These are phyloP conservation scores for Zaprionus kolodkinae DNA, from an alignment of 1,140 invertebrate genomes.

Conservation along the genomic window DNA sequence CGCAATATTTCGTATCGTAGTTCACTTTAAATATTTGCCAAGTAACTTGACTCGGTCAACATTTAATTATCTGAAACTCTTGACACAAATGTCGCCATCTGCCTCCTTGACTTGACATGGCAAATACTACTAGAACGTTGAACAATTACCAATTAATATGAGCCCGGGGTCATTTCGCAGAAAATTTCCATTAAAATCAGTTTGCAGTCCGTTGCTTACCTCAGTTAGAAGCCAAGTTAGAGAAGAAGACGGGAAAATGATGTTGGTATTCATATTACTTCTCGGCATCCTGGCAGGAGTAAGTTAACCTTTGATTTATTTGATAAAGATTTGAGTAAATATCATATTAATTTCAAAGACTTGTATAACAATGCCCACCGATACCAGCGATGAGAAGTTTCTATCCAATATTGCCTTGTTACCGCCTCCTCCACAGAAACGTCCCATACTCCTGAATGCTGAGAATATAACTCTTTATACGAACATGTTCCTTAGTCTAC, in stretches of 20 bases:
- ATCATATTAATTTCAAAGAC: not conserved
- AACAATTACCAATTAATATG: conserved; percentile 69
- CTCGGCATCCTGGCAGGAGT: not conserved
- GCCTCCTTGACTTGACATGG: conserved; percentile 31
- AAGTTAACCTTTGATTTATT: conserved; percentile 10
- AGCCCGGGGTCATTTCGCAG: conserved; percentile 46
- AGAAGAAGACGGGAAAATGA: conserved; percentile 25
- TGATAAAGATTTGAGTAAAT: no score
- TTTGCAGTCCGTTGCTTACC: not conserved
- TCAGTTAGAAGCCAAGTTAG: conserved; percentile 39
- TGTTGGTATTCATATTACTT: conserved; percentile 17
- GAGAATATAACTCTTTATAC: conserved; percentile 63
- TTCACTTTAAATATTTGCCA: conserved; percentile 64
- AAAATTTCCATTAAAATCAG: conserved; percentile 57
- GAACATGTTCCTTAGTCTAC: conserved; percentile 62
- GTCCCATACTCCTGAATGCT: conserved; percentile 43
- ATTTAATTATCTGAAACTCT: conserved; percentile 68
- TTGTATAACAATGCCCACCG: conserved; percentile 31
- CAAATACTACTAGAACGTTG: conserved; percentile 39
- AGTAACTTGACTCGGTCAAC: conserved; percentile 43
- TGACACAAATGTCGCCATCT: conserved; percentile 68
- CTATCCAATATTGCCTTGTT: conserved; percentile 43
- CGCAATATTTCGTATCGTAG: conserved; percentile 17
- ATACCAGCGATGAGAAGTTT: not conserved
- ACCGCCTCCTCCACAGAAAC: conserved; percentile 33